These are phyloP conservation scores for Nematolebias whitei DNA, from an alignment of 2,113 vertebrate genomes.

Conservation along the genomic window DNA sequence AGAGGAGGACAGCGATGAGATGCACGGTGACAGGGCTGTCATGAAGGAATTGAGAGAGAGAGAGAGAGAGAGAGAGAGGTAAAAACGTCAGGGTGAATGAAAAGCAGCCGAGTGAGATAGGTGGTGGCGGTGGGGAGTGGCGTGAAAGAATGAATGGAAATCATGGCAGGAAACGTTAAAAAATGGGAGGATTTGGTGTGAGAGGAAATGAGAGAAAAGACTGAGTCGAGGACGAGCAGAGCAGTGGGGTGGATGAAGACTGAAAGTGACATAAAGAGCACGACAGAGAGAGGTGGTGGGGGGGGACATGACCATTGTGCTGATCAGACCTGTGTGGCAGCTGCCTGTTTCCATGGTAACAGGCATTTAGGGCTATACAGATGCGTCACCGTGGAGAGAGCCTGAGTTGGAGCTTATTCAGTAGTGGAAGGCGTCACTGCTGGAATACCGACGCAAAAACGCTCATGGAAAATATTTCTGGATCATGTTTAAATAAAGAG, in stretches of 20 bases:
- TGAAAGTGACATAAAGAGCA: conserved; percentile 40
- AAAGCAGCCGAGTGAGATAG: conserved; percentile 11
- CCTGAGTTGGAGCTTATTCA: conserved; percentile 56
- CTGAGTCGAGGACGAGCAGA: conserved; percentile 20
- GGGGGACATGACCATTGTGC: conserved; percentile 61
- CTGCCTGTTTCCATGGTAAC: conserved; percentile 83
- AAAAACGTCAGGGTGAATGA: conserved; percentile 65
- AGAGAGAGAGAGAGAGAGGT: conserved; percentile 52
- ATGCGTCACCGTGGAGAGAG: conserved; percentile 68
- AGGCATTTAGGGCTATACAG: conserved; percentile 74
- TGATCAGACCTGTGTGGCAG: conserved; percentile 68
- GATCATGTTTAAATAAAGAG: conserved; percentile 3
- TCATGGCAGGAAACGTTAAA: conserved; percentile 35
- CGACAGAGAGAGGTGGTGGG: conserved; percentile 25
- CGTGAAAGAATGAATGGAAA: conserved; percentile 56
- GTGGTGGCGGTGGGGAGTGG: conserved; percentile 2
- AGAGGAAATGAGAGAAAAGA: conserved; percentile 30
- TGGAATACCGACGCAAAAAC: conserved; percentile 40
- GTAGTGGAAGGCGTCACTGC: conserved; percentile 34
- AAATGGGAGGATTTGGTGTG: conserved; percentile 19
- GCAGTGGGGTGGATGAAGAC: conserved; percentile 34
- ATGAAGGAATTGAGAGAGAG: conserved; percentile 67
- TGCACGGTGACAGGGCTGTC: conserved; percentile 55
- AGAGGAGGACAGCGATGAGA: conserved; percentile 51
- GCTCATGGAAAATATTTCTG: background rate